Evolutionary conservation across 1,140 invertebrate genomes (phyloP), one percentile per base, ranked within the genome.

Genomic region (Samia ricini): DNA sequence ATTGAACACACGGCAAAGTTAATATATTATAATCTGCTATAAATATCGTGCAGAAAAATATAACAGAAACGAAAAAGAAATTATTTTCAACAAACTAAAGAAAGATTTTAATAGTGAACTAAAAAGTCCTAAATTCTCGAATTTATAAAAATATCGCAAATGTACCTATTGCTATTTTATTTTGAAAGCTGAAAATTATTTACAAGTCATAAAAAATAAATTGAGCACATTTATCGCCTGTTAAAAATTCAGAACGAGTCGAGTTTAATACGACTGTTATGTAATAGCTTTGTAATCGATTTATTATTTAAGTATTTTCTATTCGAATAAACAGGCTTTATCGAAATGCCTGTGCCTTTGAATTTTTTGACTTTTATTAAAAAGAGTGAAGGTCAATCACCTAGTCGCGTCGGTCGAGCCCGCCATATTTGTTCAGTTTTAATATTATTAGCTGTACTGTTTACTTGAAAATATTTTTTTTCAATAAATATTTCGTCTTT

Each of bases 251-350:
- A 15, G n/a, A 42, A 42, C 33, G 33, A 10, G 7, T 42, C 33
- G 33, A 15, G n/a, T 42, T 42, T 42, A 42, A 7, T 42, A 15
- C 33, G 0, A 15, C 8, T 42, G 4, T 15, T 10, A 42, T 42
- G 4, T 15, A 1, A 42, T 42, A 10, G 33, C 33, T 15, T 42
- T 15, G 33, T 42, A 42, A 42, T 15, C 33, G 33, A 42, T 42
- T 42, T 42, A 5, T 42, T 42, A n/a, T n/a, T n/a, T n/a, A n/a
- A n/a, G n/a, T 42, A 42, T 57, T 33, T 57, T 63, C 55, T 26
- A 57, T 63, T 57, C 33, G 24, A 57, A 57, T 42, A 24, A 49
- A 19, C 24, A 50, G 42, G 54, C 55, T 57, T 19, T 56, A 62
- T 63, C n/a, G 23, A 18, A 42, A 49, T 15, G 24, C n/a, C n/a